phyloP scores from a whole-genome alignment of 2,888 invertebrate genomes.

The Caradrina kadenii region DNA sequence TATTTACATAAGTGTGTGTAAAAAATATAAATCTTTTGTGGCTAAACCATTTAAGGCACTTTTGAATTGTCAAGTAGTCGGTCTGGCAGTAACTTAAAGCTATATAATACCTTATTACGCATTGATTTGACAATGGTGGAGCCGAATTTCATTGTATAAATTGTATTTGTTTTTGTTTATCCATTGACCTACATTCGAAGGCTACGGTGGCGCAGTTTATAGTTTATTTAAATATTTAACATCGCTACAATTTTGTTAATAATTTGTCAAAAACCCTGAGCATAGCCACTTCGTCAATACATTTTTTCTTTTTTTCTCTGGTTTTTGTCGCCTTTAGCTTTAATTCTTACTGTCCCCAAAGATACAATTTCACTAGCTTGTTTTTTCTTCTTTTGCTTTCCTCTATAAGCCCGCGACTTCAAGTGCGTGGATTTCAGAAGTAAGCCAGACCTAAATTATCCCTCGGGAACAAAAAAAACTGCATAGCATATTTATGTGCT shows the following conservation, averaged over 20 bases:
- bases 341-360: too few species aligned
- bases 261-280: slow-evolving; percentile 24
- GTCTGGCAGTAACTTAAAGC: not conserved
- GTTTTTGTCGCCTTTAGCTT: too few species aligned
- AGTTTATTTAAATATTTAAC: slow-evolving; percentile 24
- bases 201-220: slow-evolving; percentile 14
- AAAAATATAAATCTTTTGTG: too few species aligned
- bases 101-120: not conserved
- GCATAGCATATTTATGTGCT: too few species aligned
- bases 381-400: too few species aligned
- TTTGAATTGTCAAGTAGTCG: not conserved
- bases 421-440: too few species aligned
- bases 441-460: too few species aligned
- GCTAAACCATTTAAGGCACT: not conserved
- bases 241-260: slow-evolving; percentile 8
- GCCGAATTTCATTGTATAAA: slow-evolving; percentile 18
- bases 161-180: slow-evolving; percentile 16
- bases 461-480: too few species aligned
- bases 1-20: too few species aligned
- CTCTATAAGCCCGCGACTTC: too few species aligned
- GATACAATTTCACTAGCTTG: too few species aligned
- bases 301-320: too few species aligned
- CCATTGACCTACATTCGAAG: slow-evolving; percentile 47
- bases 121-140: slow-evolving; percentile 1
- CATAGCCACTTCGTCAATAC: not conserved